Evolutionary conservation across 2,113 vertebrate species (phyloP).

Genomic region (Rutilus rutilus): DNA sequence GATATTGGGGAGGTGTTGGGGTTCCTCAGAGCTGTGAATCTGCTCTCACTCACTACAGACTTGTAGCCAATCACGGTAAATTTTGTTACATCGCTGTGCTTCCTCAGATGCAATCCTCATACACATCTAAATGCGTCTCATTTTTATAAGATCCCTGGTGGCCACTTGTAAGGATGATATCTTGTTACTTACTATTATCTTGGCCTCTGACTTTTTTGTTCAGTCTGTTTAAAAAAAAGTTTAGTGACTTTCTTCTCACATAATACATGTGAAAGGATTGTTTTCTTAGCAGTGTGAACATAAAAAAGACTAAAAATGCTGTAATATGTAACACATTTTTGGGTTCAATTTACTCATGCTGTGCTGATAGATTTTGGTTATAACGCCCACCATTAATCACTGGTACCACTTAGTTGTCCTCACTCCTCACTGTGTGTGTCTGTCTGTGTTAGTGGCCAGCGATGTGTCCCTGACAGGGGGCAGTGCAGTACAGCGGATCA

Average conservation of each 20-base stretch:
- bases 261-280: background rate
- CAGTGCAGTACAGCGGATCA: constrained; percentile 92
- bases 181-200: background rate
- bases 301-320: background rate
- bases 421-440: background rate
- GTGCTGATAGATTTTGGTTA: too few species aligned
- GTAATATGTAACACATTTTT: background rate
- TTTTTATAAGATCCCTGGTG: background rate
- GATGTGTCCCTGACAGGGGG: constrained; percentile 95
- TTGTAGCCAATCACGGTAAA: constrained; percentile 94
- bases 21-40: constrained; percentile 98
- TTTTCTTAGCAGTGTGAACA: background rate
- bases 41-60: constrained; percentile 93
- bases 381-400: background rate
- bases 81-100: background rate
- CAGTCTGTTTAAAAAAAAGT: background rate
- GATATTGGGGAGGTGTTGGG: constrained; percentile 96
- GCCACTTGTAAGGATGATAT: background rate
- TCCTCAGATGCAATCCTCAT: background rate
- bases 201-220: background rate
- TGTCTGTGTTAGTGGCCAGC: constrained; percentile 83
- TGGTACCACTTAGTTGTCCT: background rate
- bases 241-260: background rate
- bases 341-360: background rate
- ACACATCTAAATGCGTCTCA: background rate